phyloP scores from a whole-genome alignment of 1,140 invertebrate species.

The Calephelis virginiensis region DNA sequence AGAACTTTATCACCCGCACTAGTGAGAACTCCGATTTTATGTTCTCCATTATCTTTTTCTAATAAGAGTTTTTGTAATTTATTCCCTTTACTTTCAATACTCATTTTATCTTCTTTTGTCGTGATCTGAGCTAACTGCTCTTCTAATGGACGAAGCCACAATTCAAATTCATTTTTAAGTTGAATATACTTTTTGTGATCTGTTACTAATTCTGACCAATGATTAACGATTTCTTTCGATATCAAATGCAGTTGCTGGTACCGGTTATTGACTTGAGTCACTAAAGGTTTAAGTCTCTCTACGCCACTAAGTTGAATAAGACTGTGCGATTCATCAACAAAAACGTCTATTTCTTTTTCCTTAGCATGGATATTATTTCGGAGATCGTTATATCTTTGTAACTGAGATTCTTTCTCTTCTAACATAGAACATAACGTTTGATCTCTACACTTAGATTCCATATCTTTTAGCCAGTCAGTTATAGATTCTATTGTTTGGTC shows the following conservation, averaged over 20 bases:
- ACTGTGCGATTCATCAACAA: slow-evolving; percentile 93
- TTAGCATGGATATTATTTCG: slow-evolving; percentile 86
- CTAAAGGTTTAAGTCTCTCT: slow-evolving; percentile 91
- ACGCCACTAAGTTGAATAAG: slow-evolving; percentile 91
- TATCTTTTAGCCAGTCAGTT: slow-evolving; percentile 90
- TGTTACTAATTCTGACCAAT: slow-evolving; percentile 91
- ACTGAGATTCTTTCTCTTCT: slow-evolving; percentile 87
- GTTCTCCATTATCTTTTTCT: slow-evolving; percentile 90
- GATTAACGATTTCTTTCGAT: slow-evolving; percentile 92
- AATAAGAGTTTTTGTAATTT: slow-evolving; percentile 87
- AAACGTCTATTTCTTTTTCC: slow-evolving; percentile 91
- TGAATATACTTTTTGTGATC: slow-evolving; percentile 91
- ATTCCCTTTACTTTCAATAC: slow-evolving; percentile 75
- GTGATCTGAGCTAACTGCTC: slow-evolving; percentile 83
- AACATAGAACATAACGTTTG: slow-evolving; percentile 90
- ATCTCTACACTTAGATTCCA: slow-evolving; percentile 91
- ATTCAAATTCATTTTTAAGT: slow-evolving; percentile 85
- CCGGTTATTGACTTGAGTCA: slow-evolving; percentile 92
- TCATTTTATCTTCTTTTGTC: slow-evolving; percentile 81
- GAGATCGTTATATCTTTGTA: slow-evolving; percentile 86
- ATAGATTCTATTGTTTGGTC: slow-evolving; percentile 88
- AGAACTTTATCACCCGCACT: slow-evolving; percentile 91
- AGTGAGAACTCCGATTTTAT: slow-evolving; percentile 85
- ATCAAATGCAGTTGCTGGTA: slow-evolving; percentile 91
- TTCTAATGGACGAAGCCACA: slow-evolving; percentile 89